phyloP scores from a whole-genome alignment of 2,113 vertebrate genomes.

The Procavia capensis region DNA sequence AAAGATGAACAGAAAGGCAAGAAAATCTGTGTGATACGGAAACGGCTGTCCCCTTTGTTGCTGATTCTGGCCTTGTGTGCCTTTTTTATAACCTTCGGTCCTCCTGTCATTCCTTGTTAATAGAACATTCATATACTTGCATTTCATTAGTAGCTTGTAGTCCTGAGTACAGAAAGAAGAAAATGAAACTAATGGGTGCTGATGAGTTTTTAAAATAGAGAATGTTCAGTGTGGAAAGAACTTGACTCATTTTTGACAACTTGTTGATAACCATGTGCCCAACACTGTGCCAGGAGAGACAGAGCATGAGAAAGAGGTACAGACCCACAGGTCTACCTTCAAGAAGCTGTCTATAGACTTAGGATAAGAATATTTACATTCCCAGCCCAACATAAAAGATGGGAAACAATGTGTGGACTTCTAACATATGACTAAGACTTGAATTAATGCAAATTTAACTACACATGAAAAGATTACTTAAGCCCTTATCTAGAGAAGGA shows the following conservation, averaged over 20 bases:
- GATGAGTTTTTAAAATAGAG: not conserved
- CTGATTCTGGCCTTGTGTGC: not conserved
- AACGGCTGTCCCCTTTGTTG: not conserved
- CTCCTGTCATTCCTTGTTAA: not conserved
- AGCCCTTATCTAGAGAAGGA: not conserved
- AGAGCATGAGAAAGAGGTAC: not conserved
- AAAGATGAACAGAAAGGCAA: not conserved
- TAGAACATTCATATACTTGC: not conserved
- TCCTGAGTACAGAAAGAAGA: constrained; percentile 4
- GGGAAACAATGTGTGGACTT: not conserved
- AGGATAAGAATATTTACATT: not conserved
- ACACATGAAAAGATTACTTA: not conserved
- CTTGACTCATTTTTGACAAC: not conserved
- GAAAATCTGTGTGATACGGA: not conserved
- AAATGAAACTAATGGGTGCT: not conserved
- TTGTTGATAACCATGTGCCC: not conserved
- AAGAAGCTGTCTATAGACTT: not conserved
- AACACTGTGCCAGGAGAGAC: not conserved
- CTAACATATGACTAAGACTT: not conserved
- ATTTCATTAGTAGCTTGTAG: not conserved
- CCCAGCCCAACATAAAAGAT: not conserved
- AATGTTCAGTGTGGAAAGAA: not conserved
- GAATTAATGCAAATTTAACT: not conserved
- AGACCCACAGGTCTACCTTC: not conserved
- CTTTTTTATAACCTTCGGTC: not conserved